Evolutionary conservation across 2,888 invertebrate genomes (phyloP), one percentile per base, ranked within the genome.

Genomic region (Amphipoea lucens): DNA sequence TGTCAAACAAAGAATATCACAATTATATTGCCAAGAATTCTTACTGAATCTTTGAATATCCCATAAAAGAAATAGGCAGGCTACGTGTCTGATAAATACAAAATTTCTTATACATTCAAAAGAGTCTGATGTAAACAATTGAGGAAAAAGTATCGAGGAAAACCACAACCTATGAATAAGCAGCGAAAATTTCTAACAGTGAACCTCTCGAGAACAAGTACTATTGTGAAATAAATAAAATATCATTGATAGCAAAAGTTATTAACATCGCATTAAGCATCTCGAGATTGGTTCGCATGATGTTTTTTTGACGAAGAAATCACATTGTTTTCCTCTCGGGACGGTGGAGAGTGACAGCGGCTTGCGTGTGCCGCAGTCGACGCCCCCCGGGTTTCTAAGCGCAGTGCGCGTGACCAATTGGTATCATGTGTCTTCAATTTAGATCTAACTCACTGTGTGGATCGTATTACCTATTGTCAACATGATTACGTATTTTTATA

Each of bases 301-400:
- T 68, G 76, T 86, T 93, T 92, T 92, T 94, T 92, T 83, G 82
- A 84, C 86, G 88, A 93, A 93, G 94, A 95, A 95, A 95, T 94
- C 93, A 93, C 94, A 95, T 94, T 95, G 95, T 95, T 93, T 94
- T 94, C 93, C 92, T 95, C 94, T 95, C 94, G 88, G 88, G 89
- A 88, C 90, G 92, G 92, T 92, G 92, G 94, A 95, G 95, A 95
- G 95, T 93, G 95, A 95, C 93, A 94, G 91, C 91, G 79, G 75
- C 89, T 94, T 91, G 95, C 95, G 95, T 95, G 95, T 81, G 84
- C 83, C 85, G 85, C 93, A 94, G 94, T 94, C 95, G 95, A 94
- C 94, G 95, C 95, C 95, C 96, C 92, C 92, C 82, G 84, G 93
- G 93, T 95, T 94, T 95, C 95, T 94, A 94, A 88, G 93, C 89